phyloP scores from a whole-genome alignment of 2,888 invertebrate species.

The Xestia xanthographa region DNA sequence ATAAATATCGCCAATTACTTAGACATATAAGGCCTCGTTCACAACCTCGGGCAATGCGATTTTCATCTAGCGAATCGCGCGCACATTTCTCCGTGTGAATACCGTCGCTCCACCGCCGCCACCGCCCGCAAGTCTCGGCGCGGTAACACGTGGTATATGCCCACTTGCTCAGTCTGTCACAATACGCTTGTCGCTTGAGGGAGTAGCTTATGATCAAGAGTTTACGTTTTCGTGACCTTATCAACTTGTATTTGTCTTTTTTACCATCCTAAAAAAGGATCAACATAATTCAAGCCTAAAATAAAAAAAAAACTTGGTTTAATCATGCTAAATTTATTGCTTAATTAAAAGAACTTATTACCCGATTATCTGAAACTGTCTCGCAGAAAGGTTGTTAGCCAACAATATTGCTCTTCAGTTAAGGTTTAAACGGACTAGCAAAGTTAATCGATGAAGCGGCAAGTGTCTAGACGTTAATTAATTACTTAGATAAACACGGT shows the following conservation, averaged over 20 bases:
- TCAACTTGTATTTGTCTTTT: neutral
- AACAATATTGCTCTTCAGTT: slow-evolving; percentile 35
- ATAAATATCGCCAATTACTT: neutral
- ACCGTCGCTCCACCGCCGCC: neutral
- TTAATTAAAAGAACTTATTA: neutral
- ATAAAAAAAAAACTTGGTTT: neutral
- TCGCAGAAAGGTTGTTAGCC: slow-evolving; percentile 1
- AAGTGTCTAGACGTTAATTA: slow-evolving; percentile 56
- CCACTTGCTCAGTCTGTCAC: neutral
- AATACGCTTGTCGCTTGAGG: neutral
- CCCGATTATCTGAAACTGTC: slow-evolving; percentile 9
- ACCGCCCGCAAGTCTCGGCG: neutral
- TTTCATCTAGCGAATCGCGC: neutral
- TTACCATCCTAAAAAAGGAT: neutral
- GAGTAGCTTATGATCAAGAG: neutral
- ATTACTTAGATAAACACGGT: slow-evolving; percentile 59
- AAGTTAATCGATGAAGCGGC: slow-evolving; percentile 47
- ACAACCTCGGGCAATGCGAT: neutral
- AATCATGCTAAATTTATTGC: neutral
- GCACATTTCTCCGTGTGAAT: neutral
- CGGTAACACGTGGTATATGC: neutral
- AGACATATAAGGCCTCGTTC: neutral
- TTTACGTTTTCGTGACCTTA: neutral
- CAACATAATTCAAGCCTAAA: neutral
- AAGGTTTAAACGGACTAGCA: slow-evolving; percentile 18